These are phyloP conservation scores for Protobothrops flavoviridis DNA, from an alignment of 2,113 vertebrate genomes.

Conservation along the genomic window DNA sequence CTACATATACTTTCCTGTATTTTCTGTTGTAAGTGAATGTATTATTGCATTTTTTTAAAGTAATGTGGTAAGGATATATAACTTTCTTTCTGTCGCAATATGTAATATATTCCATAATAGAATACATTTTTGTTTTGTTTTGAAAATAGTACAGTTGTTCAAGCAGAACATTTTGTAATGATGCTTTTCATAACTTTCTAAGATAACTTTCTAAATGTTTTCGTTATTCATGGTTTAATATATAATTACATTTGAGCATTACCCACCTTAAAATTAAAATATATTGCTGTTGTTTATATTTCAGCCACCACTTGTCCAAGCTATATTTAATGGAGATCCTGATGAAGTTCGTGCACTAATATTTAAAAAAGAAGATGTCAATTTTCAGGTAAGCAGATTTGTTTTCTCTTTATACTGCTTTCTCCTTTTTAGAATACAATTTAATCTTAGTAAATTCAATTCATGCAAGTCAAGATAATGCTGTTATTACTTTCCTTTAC, in stretches of 20 bases:
- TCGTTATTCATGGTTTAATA: background rate
- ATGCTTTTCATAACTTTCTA: background rate
- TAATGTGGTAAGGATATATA: background rate
- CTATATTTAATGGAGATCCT: conserved; percentile 98
- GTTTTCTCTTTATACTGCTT: conserved; percentile 6
- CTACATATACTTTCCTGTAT: conserved; percentile 15
- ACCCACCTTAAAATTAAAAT: conserved; percentile 20
- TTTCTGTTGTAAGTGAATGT: background rate
- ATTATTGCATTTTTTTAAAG: background rate
- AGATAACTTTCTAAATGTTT: background rate
- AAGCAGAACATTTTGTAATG: background rate
- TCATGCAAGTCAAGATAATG: background rate
- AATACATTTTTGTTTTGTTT: background rate
- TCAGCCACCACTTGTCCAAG: conserved; percentile 97
- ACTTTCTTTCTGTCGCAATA: background rate
- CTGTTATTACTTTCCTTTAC: background rate
- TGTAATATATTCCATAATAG: background rate
- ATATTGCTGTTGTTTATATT: conserved; percentile 53
- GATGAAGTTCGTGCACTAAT: conserved; percentile 97
- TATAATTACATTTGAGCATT: background rate
- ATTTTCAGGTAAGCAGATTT: conserved; percentile 87
- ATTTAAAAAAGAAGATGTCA: conserved; percentile 99
- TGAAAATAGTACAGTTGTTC: background rate
- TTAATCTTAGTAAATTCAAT: background rate
- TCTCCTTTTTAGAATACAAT: background rate